A percentile compares a stretch with the other conserved stretches of the same genome.
phyloP scores from a whole-genome alignment of 2,797 vertebrate species.

The Gymnopithys bicolor region DNA sequence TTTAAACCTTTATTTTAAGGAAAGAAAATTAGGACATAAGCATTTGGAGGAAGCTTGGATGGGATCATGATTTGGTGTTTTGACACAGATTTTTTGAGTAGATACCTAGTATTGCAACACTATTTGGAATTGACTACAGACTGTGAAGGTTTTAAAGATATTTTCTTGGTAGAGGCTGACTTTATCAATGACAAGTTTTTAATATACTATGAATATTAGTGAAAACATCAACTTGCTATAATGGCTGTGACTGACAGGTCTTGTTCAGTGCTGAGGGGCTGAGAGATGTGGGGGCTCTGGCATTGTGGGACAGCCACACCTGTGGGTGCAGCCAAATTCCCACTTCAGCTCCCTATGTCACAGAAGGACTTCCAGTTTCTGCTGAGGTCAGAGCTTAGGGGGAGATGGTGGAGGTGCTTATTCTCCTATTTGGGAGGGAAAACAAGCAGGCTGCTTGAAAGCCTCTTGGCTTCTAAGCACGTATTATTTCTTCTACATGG shows the following conservation, averaged over 20 bases:
- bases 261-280: background rate
- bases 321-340: background rate
- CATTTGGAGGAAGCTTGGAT: background rate
- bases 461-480: background rate
- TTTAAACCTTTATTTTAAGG: background rate
- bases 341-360: background rate
- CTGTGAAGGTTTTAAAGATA: background rate
- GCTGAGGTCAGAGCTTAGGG: background rate
- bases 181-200: background rate
- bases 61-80: background rate
- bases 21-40: background rate
- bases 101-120: background rate
- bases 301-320: background rate
- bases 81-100: background rate
- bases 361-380: background rate
- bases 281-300: background rate
- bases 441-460: background rate
- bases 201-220: background rate
- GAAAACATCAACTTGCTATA: background rate
- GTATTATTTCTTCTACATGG: background rate
- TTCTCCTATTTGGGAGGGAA: background rate
- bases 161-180: background rate
- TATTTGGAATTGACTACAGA: background rate
- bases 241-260: background rate
- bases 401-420: background rate